Conservation (phyloP, 2,113 vertebrate genomes). For the Monopterus albus region DNA sequence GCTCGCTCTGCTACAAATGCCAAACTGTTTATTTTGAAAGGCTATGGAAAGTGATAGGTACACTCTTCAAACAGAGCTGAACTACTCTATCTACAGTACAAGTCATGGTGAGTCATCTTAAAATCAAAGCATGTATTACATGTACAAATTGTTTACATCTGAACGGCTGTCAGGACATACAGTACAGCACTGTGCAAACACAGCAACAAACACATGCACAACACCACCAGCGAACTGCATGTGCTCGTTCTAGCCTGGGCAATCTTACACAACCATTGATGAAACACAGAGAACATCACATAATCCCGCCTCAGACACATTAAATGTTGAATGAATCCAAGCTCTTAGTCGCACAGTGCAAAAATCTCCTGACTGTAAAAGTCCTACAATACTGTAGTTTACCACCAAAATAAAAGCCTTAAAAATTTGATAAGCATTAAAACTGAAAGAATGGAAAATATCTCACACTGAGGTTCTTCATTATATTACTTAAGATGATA, state of each 20-base stretch:
- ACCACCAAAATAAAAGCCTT: conserved; percentile 21
- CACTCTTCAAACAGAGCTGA: background rate
- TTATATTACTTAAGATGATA: conserved; percentile 7
- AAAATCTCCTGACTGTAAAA: conserved; percentile 35
- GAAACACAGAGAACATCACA: conserved; percentile 28
- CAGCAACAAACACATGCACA: conserved; percentile 21
- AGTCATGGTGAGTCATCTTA: conserved; percentile 31
- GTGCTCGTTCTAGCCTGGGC: conserved; percentile 30
- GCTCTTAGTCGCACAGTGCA: conserved; percentile 26
- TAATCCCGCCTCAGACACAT: conserved; percentile 36
- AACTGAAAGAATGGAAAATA: conserved; percentile 31
- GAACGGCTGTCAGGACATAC: background rate
- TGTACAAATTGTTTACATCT: conserved; percentile 20
- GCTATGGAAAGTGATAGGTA: background rate
- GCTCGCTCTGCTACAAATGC: too few relatives aligned
- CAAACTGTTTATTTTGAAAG: background rate
- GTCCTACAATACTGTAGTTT: conserved; percentile 10
- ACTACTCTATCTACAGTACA: background rate
- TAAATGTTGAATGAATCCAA: conserved; percentile 33
- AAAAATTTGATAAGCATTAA: conserved; percentile 29
- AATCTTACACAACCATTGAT: conserved; percentile 31
- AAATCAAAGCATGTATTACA: conserved; percentile 12
- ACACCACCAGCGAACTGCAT: conserved; percentile 49
- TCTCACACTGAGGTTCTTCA: too few relatives aligned
- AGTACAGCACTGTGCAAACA: conserved; percentile 27